These are phyloP conservation scores for Incurvaria masculella DNA, from an alignment of 2,888 invertebrate genomes.

Conservation along the genomic window DNA sequence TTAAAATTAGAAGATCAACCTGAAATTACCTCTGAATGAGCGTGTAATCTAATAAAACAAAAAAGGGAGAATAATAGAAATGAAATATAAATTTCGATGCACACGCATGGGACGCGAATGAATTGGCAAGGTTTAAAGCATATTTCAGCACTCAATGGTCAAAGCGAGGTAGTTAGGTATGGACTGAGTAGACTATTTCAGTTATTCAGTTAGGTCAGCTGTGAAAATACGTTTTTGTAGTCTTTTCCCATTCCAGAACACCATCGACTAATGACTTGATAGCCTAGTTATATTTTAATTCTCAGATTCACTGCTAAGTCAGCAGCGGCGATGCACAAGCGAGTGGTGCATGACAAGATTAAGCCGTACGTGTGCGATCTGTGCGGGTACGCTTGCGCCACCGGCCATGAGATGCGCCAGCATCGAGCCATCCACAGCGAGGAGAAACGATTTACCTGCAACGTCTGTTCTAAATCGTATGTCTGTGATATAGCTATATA, in stretches of 20 bases:
- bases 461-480: slow-evolving; percentile 48
- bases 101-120: too few relatives aligned
- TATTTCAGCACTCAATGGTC: too few relatives aligned
- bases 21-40: too few relatives aligned
- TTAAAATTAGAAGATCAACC: too few relatives aligned
- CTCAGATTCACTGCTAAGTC: slow-evolving; percentile 52
- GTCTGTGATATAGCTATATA: slow-evolving; percentile 12
- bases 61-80: too few relatives aligned
- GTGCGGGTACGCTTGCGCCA: slow-evolving; percentile 57
- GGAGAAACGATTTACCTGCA: slow-evolving; percentile 51
- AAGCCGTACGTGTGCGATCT: slow-evolving; percentile 55
- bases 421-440: slow-evolving; percentile 58
- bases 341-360: slow-evolving; percentile 55
- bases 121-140: too few relatives aligned
- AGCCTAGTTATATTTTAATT: slow-evolving; percentile 2
- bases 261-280: neutral
- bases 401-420: slow-evolving; percentile 54
- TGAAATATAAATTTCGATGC: too few relatives aligned
- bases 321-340: slow-evolving; percentile 49
- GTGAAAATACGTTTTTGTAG: too few relatives aligned
- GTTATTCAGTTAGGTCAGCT: too few relatives aligned
- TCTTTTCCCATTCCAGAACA: neutral
- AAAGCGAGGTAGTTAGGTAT: too few relatives aligned
- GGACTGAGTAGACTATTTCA: too few relatives aligned
- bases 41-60: too few relatives aligned